Percentiles rank a stretch among this genome's conserved stretches.
These are phyloP conservation scores for Gadus chalcogrammus DNA, from an alignment of 2,113 vertebrate species.

Conservation along the genomic window DNA sequence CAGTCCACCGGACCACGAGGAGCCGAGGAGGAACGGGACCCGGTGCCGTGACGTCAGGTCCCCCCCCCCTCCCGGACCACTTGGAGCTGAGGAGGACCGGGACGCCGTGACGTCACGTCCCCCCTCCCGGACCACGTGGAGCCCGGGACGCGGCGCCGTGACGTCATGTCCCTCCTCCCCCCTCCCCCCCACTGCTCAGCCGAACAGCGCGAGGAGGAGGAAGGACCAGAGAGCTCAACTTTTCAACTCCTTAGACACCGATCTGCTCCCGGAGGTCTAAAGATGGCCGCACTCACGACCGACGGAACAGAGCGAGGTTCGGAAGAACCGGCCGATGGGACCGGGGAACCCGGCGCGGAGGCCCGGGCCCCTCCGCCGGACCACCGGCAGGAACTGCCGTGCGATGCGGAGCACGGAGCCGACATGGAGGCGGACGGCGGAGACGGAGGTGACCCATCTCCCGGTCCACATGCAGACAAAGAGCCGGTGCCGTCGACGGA, in stretches of 20 bases:
- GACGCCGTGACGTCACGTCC: conserved; percentile 48
- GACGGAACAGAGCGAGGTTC: conserved; percentile 51
- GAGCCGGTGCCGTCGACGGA: conserved; percentile 6
- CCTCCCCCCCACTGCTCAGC: conserved; percentile 35
- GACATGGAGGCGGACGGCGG: conserved; percentile 51
- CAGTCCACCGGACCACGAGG: conserved; percentile 69
- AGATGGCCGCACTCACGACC: conserved; percentile 62
- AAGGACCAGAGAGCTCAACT: conserved; percentile 33
- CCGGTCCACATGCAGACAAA: not conserved
- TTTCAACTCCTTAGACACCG: conserved; percentile 24
- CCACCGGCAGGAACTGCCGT: conserved; percentile 66
- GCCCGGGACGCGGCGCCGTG: conserved; percentile 41
- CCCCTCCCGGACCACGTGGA: conserved; percentile 70
- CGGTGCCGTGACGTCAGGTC: conserved; percentile 45
- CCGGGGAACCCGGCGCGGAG: conserved; percentile 37
- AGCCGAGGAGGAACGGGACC: conserved; percentile 47
- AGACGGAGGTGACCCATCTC: conserved; percentile 6
- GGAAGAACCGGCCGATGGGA: conserved; percentile 14
- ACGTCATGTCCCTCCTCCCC: conserved; percentile 57
- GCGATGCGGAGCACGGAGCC: conserved; percentile 48
- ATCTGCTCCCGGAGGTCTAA: not conserved
- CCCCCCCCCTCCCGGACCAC: conserved; percentile 60
- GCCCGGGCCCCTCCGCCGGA: conserved; percentile 58
- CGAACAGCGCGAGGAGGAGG: conserved; percentile 19
- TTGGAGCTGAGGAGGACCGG: conserved; percentile 63